These are phyloP conservation scores for Cydia fagiglandana DNA, from an alignment of 1,140 invertebrate genomes.

Conservation along the genomic window DNA sequence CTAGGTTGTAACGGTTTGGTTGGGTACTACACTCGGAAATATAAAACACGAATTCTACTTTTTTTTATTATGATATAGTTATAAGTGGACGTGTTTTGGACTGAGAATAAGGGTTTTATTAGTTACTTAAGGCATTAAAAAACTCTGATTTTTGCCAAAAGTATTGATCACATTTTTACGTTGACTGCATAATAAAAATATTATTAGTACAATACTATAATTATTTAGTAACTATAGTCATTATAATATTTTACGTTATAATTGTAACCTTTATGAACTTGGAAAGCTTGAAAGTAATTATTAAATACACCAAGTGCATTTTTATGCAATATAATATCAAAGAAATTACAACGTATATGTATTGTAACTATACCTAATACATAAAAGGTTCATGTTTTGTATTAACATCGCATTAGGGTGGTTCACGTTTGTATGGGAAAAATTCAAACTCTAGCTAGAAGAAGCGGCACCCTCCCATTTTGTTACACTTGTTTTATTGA, in stretches of 20 bases:
- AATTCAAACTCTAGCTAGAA: too few relatives aligned
- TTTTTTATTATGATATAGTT: slow-evolving; percentile 8
- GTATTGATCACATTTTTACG: not conserved
- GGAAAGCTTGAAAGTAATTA: too few relatives aligned
- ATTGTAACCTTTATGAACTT: too few relatives aligned
- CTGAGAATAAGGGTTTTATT: slow-evolving; percentile 1
- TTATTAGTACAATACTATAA: too few relatives aligned
- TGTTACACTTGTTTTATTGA: too few relatives aligned
- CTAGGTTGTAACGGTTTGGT: slow-evolving; percentile 29
- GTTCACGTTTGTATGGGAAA: too few relatives aligned
- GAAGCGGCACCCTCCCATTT: too few relatives aligned
- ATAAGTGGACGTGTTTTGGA: slow-evolving; percentile 5
- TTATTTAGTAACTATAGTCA: too few relatives aligned
- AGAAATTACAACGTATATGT: not conserved
- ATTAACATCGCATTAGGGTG: too few relatives aligned
- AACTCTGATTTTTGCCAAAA: not conserved
- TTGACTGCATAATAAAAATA: not conserved
- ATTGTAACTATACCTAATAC: too few relatives aligned
- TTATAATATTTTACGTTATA: too few relatives aligned
- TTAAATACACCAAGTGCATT: not conserved
- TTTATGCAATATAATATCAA: not conserved
- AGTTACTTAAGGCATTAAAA: not conserved
- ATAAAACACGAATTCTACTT: not conserved
- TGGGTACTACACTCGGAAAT: slow-evolving; percentile 17
- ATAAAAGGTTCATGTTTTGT: too few relatives aligned